These are phyloP conservation scores for Pandemis corylana DNA, from an alignment of 2,888 invertebrate genomes.

Conservation along the genomic window DNA sequence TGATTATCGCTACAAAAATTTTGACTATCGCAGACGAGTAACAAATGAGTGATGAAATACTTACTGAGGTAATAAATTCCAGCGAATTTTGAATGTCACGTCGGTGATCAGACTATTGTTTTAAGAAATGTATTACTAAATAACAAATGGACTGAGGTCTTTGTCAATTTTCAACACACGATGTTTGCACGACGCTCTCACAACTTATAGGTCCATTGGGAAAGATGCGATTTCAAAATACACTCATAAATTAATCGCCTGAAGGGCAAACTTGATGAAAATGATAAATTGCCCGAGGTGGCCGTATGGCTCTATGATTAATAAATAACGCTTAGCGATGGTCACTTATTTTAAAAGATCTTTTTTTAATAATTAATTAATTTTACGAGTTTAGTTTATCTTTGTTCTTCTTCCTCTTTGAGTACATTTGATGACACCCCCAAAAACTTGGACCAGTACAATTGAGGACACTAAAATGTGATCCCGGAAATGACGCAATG, in stretches of 20 bases:
- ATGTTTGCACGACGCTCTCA: slow-evolving; percentile 10
- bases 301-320: not conserved
- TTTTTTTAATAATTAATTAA: too few species aligned
- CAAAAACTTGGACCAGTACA: too few species aligned
- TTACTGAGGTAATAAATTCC: too few species aligned
- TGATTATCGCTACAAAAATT: too few species aligned
- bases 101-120: slow-evolving; percentile 1
- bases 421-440: too few species aligned
- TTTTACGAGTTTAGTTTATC: too few species aligned
- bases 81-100: not conserved
- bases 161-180: slow-evolving; percentile 17
- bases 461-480: too few species aligned
- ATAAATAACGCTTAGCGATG: not conserved
- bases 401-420: too few species aligned
- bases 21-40: too few species aligned
- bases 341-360: not conserved
- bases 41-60: too few species aligned
- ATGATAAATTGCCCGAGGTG: not conserved
- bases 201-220: slow-evolving; percentile 13
- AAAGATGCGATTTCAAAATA: slow-evolving; percentile 21
- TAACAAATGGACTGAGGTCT: not conserved
- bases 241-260: not conserved
- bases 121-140: slow-evolving; percentile 10
- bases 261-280: slow-evolving; percentile 11
- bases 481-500: too few species aligned